phyloP scores from a whole-genome alignment of 2,797 vertebrate species.

The Pachyuromys duprasi region DNA sequence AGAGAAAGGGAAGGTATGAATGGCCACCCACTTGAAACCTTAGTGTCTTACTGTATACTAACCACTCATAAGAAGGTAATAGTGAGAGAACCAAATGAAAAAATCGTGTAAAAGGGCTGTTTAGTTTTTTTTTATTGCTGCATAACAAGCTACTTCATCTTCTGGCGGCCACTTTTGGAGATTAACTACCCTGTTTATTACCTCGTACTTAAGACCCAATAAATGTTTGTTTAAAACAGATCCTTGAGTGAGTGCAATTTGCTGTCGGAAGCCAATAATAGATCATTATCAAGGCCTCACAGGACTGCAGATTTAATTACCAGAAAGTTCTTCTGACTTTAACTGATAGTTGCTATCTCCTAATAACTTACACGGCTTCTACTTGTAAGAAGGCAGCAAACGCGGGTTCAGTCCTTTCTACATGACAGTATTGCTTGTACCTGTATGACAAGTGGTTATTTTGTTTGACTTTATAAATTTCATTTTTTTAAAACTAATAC shows the following conservation, averaged over 20 bases:
- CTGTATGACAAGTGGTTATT: background rate
- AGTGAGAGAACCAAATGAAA: constrained; percentile 37
- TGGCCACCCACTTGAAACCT: background rate
- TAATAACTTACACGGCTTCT: background rate
- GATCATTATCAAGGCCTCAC: constrained; percentile 40
- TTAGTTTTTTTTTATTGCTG: constrained; percentile 22
- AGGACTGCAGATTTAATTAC: background rate
- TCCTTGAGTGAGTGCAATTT: constrained; percentile 21
- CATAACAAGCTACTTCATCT: constrained; percentile 13
- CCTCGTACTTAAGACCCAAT: constrained; percentile 42
- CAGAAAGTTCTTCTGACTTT: constrained; percentile 14
- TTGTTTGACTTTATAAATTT: constrained; percentile 11
- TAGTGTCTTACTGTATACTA: background rate
- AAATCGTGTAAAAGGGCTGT: constrained; percentile 8
- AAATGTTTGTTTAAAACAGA: constrained; percentile 63
- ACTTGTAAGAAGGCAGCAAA: background rate
- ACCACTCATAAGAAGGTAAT: background rate
- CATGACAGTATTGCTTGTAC: background rate
- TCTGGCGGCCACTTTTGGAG: background rate
- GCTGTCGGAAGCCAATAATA: background rate
- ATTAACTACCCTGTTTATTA: constrained; percentile 58
- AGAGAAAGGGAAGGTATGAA: background rate
- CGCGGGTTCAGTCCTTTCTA: background rate
- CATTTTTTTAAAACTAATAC: background rate
- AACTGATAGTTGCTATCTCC: background rate